phyloP scores from a whole-genome alignment of 2,113 vertebrate species.

The Psittacula cyanocephala region DNA sequence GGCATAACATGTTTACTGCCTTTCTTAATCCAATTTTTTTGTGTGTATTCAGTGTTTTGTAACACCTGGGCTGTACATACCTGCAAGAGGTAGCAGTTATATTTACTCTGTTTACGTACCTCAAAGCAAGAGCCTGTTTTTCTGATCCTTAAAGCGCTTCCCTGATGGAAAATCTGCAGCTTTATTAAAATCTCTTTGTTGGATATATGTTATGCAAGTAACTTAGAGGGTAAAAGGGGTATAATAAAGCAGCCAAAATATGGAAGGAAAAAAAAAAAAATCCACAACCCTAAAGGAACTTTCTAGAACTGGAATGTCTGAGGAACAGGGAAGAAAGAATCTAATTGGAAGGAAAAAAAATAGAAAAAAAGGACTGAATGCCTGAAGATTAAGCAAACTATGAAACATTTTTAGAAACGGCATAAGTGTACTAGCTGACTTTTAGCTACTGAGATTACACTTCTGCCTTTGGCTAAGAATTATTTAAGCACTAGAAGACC shows the following conservation, averaged over 20 bases:
- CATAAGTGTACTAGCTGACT: not conserved
- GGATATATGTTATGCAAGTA: not conserved
- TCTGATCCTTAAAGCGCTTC: not conserved
- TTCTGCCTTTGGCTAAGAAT: not conserved
- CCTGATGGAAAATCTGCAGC: not conserved
- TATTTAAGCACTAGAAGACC: not conserved
- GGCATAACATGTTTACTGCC: not conserved
- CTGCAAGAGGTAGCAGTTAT: not conserved
- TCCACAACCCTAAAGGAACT: not conserved
- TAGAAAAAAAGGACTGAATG: not conserved
- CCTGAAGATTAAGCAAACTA: not conserved
- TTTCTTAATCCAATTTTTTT: not conserved
- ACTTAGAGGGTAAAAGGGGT: not conserved
- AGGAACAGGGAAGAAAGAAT: not conserved
- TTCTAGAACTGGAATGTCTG: not conserved
- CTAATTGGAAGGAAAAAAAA: not conserved
- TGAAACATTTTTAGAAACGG: not conserved
- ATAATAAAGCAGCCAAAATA: not conserved
- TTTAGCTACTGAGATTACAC: not conserved
- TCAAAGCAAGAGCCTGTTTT: not conserved
- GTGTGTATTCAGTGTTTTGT: not conserved
- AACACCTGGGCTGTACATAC: not conserved
- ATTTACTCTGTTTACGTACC: not conserved
- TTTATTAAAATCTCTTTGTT: not conserved
- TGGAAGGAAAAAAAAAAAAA: too few species aligned